phyloP scores from a whole-genome alignment of 2,888 invertebrate species.

The Athalia rosae region DNA sequence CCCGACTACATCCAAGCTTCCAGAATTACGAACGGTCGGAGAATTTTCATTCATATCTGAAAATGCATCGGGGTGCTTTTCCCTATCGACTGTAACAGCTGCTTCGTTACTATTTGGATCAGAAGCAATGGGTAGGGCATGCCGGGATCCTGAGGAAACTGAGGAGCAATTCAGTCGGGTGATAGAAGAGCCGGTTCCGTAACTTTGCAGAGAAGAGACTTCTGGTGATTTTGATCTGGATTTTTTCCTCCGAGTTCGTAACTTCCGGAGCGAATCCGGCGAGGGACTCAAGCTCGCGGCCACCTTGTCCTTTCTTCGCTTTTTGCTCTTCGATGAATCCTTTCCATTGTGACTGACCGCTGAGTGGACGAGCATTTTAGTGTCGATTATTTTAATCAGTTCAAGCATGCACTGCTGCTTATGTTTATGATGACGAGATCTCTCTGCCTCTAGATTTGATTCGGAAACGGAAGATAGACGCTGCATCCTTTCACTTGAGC shows the following conservation, averaged over 20 bases:
- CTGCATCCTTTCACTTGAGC: not conserved
- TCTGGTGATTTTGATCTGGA: conserved; percentile 61
- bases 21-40: no score
- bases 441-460: conserved; percentile 47
- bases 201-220: conserved; percentile 27
- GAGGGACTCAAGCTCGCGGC: conserved; percentile 57
- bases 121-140: not conserved
- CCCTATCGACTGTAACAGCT: not conserved
- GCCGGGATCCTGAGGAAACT: conserved; percentile 20
- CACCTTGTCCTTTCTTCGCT: conserved; percentile 51
- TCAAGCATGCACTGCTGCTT: conserved; percentile 65
- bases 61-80: not conserved
- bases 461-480: not conserved
- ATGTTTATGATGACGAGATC: conserved; percentile 54
- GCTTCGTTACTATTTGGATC: not conserved
- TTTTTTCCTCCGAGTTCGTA: conserved; percentile 49
- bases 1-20: no score
- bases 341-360: conserved; percentile 51
- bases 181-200: conserved; percentile 39
- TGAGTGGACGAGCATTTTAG: conserved; percentile 64
- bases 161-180: conserved; percentile 30
- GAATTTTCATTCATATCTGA: no score
- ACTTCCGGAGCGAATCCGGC: conserved; percentile 56
- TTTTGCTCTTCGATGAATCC: conserved; percentile 55
- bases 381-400: conserved; percentile 67